phyloP scores from a whole-genome alignment of 2,888 invertebrate species.

The Oscheius onirici region DNA sequence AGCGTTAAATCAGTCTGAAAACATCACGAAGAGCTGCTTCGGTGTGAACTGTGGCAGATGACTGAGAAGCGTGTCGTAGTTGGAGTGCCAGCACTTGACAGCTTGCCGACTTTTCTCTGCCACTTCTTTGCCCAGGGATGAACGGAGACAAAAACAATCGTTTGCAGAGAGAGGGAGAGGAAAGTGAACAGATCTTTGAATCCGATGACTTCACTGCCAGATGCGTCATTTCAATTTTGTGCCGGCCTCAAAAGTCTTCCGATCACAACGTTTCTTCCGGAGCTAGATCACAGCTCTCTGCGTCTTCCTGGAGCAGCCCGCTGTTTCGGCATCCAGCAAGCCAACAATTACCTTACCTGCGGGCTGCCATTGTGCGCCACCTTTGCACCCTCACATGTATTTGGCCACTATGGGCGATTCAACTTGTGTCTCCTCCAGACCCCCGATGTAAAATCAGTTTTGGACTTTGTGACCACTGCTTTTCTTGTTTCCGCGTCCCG shows the following conservation, averaged over 20 bases:
- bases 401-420: conserved; percentile 26
- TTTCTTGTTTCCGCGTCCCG: conserved; percentile 17
- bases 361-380: conserved; percentile 33
- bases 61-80: conserved; percentile 16
- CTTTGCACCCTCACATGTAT: conserved; percentile 33
- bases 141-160: no score
- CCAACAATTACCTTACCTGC: conserved; percentile 29
- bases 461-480: neutral
- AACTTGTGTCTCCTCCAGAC: neutral
- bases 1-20: no score
- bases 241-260: conserved; percentile 14
- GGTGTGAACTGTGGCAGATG: conserved; percentile 10
- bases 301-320: conserved; percentile 26
- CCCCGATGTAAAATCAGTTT: conserved; percentile 9
- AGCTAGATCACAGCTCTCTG: conserved; percentile 28
- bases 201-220: neutral
- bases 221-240: neutral
- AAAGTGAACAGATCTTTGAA: no score
- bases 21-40: no score
- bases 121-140: conserved; percentile 1
- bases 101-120: conserved; percentile 10
- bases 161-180: no score
- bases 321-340: conserved; percentile 30
- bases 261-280: conserved; percentile 29
- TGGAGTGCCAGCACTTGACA: conserved; percentile 32